Evolutionary conservation across 2,113 vertebrate genomes (phyloP).

Genomic region (Pterophyllum scalare): DNA sequence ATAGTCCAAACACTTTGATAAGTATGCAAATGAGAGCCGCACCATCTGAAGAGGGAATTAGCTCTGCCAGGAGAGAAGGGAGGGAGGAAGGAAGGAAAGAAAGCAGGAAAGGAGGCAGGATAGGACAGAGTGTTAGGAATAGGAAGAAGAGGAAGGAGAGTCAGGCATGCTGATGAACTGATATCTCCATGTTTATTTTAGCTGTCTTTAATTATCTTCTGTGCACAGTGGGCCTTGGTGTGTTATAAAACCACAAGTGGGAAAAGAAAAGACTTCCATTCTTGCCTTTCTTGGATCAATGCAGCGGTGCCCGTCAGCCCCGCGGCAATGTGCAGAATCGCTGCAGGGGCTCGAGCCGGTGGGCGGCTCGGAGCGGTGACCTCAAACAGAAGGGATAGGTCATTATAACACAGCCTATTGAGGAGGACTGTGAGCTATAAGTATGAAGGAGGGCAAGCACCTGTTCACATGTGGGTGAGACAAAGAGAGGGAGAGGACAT

Average conservation of each 20-base stretch:
- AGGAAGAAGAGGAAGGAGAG: slow-evolving; percentile 28
- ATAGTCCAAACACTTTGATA: slow-evolving; percentile 87
- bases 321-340: slow-evolving; percentile 45
- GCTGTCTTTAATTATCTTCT: slow-evolving; percentile 77
- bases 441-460: slow-evolving; percentile 51
- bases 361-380: slow-evolving; percentile 51
- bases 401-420: slow-evolving; percentile 65
- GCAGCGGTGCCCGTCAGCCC: slow-evolving; percentile 29
- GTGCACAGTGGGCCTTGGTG: slow-evolving; percentile 26
- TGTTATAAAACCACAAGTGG: neutral
- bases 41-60: slow-evolving; percentile 83
- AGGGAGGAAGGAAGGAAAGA: slow-evolving; percentile 48
- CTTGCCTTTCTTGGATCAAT: slow-evolving; percentile 45
- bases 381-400: slow-evolving; percentile 70
- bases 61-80: slow-evolving; percentile 69
- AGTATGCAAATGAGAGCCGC: slow-evolving; percentile 84
- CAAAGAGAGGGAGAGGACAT: slow-evolving; percentile 35
- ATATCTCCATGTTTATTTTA: slow-evolving; percentile 76
- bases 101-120: slow-evolving; percentile 13
- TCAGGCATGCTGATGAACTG: slow-evolving; percentile 63
- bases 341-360: slow-evolving; percentile 50
- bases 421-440: slow-evolving; percentile 48
- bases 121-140: slow-evolving; percentile 33
- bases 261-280: slow-evolving; percentile 26
- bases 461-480: slow-evolving; percentile 28